Conservation (phyloP, 2,113 vertebrate genomes). For the Carassius carassius region DNA sequence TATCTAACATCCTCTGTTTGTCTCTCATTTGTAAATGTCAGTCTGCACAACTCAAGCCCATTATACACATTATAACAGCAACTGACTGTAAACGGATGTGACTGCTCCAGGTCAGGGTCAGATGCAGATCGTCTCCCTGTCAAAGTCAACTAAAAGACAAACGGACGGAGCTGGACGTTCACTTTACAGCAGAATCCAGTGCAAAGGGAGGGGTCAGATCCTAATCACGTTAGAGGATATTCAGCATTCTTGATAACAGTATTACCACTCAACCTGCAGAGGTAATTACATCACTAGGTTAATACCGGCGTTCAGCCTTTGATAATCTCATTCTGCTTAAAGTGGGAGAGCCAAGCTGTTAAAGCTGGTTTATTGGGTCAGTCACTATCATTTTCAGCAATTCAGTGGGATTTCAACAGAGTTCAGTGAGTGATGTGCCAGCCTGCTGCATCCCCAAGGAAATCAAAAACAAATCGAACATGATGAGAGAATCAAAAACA, state of each 20-base stretch:
- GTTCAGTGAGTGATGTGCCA: conserved; percentile 61
- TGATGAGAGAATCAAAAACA: conserved; percentile 62
- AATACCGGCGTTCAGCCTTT: conserved; percentile 71
- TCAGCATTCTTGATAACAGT: conserved; percentile 70
- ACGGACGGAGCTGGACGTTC: conserved; percentile 40
- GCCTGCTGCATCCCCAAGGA: conserved; percentile 63
- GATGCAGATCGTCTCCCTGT: conserved; percentile 28
- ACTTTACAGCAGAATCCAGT: conserved; percentile 59
- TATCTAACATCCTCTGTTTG: not conserved
- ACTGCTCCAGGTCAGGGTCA: conserved; percentile 47
- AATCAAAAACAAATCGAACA: conserved; percentile 68
- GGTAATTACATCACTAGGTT: conserved; percentile 77
- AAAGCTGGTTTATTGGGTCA: conserved; percentile 72
- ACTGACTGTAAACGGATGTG: conserved; percentile 47
- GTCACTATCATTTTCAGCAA: conserved; percentile 71
- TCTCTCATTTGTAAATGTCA: conserved; percentile 24
- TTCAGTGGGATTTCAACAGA: conserved; percentile 61
- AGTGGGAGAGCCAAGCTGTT: conserved; percentile 65
- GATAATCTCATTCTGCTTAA: conserved; percentile 68
- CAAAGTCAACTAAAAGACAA: conserved; percentile 64
- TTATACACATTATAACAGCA: conserved; percentile 25
- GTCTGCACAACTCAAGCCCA: conserved; percentile 44
- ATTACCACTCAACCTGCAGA: conserved; percentile 74
- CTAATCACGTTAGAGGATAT: conserved; percentile 74
- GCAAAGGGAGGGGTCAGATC: conserved; percentile 61